Conservation (phyloP, 1,140 invertebrate genomes). For the Neodiprion fabricii region DNA sequence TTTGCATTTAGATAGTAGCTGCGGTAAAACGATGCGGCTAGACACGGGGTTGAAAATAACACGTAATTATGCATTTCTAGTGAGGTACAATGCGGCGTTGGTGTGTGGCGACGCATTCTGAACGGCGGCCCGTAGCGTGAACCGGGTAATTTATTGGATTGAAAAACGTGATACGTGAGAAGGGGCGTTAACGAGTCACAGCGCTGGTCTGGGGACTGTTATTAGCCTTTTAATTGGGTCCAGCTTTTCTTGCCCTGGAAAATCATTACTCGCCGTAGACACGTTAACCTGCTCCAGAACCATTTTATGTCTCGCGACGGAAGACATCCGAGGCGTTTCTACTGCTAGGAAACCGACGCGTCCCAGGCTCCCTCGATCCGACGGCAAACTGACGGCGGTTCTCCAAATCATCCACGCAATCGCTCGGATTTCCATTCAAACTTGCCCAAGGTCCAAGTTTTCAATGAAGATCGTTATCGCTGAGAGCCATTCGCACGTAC, state of each 20-base stretch:
- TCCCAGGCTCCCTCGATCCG: neutral
- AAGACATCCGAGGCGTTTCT: neutral
- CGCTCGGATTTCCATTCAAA: too few species aligned
- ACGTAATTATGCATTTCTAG: too few species aligned
- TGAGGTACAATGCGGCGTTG: too few species aligned
- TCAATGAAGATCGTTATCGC: too few species aligned
- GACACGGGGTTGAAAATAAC: neutral
- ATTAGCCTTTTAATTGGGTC: conserved; percentile 7
- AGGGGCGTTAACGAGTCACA: conserved; percentile 6
- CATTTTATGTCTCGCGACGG: too few species aligned
- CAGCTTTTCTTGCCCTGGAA: neutral
- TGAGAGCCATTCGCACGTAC: too few species aligned
- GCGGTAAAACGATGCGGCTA: neutral
- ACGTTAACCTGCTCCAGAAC: neutral
- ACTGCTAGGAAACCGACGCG: neutral
- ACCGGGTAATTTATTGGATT: conserved; percentile 7
- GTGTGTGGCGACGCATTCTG: neutral
- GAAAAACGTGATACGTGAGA: neutral
- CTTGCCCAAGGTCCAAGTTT: too few species aligned
- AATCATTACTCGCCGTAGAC: neutral
- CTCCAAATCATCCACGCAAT: too few species aligned
- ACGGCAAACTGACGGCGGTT: neutral
- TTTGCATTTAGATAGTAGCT: neutral
- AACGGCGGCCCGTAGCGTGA: neutral
- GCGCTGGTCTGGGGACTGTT: neutral